phyloP scores from a whole-genome alignment of 2,113 vertebrate genomes.

The Calypte anna region DNA sequence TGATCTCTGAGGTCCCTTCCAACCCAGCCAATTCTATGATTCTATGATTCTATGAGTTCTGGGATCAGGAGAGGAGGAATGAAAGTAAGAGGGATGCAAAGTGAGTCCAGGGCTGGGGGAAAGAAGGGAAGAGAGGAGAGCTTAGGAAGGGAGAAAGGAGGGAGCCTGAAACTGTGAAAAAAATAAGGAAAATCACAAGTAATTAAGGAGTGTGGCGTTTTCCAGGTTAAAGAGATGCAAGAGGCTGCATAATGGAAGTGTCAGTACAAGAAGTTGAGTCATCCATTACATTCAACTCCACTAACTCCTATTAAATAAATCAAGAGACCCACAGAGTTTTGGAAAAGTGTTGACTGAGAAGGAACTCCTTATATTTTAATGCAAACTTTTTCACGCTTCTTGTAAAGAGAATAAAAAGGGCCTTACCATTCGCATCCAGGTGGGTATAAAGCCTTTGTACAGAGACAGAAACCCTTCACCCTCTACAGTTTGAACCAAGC shows the following conservation, averaged over 20 bases:
- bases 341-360: neutral
- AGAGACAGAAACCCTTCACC: slow-evolving; percentile 84
- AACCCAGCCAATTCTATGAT: no score
- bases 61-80: neutral
- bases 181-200: neutral
- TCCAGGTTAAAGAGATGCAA: neutral
- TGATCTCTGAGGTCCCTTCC: no score
- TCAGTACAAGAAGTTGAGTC: neutral
- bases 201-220: neutral
- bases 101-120: neutral
- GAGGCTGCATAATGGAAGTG: neutral
- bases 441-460: slow-evolving; percentile 88
- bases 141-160: neutral
- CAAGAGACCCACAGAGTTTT: neutral
- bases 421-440: slow-evolving; percentile 88
- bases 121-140: neutral
- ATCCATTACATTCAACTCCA: neutral
- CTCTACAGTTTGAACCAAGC: slow-evolving; percentile 80
- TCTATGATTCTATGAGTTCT: neutral
- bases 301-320: neutral
- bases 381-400: neutral
- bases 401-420: neutral
- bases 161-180: neutral
- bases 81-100: neutral
- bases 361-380: neutral